Conservation (phyloP, 2,888 invertebrate genomes). For the Lasioglossum villosulum region DNA sequence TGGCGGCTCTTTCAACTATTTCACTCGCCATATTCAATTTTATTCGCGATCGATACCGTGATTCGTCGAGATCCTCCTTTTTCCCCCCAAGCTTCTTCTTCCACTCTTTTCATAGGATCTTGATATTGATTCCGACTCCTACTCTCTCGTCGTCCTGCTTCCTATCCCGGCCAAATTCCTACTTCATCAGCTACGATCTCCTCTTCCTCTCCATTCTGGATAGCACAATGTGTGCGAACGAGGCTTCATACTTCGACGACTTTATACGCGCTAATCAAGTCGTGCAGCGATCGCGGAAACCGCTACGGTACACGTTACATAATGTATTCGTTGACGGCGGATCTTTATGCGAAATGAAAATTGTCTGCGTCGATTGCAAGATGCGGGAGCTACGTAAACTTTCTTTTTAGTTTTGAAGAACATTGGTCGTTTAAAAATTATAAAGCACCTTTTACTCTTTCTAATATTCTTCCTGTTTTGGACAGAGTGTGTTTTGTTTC, state of each 20-base stretch:
- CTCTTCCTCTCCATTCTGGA: not conserved
- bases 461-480: no score
- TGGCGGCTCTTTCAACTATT: conserved; percentile 8
- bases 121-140: not conserved
- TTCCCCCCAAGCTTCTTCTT: not conserved
- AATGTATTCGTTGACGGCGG: not conserved
- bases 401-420: no score
- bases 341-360: not conserved
- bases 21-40: conserved; percentile 10
- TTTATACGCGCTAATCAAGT: not conserved
- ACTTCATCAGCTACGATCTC: not conserved
- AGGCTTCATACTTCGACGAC: not conserved
- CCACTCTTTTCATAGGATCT: not conserved
- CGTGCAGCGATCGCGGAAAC: not conserved
- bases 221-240: not conserved
- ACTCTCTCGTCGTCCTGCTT: not conserved
- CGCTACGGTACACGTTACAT: not conserved
- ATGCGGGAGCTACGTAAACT: no score
- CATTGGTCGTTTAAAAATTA: no score
- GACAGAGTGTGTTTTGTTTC: no score
- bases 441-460: no score
- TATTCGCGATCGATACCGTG: conserved; percentile 4
- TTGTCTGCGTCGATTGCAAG: not conserved
- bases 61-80: not conserved
- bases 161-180: not conserved